Base-by-base conservation (phyloP, 2,797 vertebrate genomes). In the Dermochelys coriacea region DNA sequence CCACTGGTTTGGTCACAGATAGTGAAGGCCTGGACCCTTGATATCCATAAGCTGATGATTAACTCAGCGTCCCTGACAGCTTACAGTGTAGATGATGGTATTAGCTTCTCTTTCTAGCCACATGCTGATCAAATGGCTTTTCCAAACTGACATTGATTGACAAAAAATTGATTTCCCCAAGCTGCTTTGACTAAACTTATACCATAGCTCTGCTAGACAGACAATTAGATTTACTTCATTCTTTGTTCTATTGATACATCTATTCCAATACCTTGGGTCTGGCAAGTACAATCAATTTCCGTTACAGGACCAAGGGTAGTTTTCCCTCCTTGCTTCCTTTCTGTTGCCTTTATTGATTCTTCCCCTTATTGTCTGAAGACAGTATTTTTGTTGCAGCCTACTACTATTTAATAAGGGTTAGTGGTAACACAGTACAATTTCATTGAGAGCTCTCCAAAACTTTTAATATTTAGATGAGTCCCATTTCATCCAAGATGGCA, bases 141-240 rank as follows among this genome's bases (percentile, higher is more conserved):
- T 75, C 91, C 78, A 89, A 91, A 78, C 19, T 85, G 5, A 90
- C 92, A 64, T 1, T 91, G 52, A 79, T 57, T 81, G 97, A 93
- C 86, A 85, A 93, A 91, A 97, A 87, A 64, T 31, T 98, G 81
- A 96, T 96, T 98, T 97, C 87, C 88, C 84, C 86, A 95, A 94
- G 91, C 88, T 93, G 61, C 50, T 91, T 85, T 55, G 78, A 47
- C 61, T 84, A 88, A 94, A 95, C 85, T 95, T 96, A 93, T 92
- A 82, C 84, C 50, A 6, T 75, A 61, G 3, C 49, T 88, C 84
- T 82, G 79, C 85, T 87, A 88, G 68, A 77, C 29, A 93, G 59
- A 61, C 47, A 47, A 75, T 92, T 95, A 75, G 29, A 45, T 57
- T 87, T 83, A 64, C 90, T 94, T 94, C 93, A 89, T 74, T 88